phyloP scores from a whole-genome alignment of 2,113 vertebrate genomes.

The Oreochromis niloticus region DNA sequence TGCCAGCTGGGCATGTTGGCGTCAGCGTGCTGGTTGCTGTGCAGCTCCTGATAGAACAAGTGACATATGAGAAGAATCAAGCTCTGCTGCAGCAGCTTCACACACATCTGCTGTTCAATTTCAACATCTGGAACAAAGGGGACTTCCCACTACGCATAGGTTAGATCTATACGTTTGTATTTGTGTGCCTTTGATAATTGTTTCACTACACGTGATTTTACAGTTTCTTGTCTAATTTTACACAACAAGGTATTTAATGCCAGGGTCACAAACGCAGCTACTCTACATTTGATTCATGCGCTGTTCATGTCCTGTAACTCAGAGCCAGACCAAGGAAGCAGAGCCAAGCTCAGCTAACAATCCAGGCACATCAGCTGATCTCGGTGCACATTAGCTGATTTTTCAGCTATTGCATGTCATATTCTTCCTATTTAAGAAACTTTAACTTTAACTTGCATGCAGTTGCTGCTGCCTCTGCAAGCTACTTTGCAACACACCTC shows the following conservation, averaged over 20 bases:
- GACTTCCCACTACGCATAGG: slow-evolving; percentile 95
- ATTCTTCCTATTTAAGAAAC: background rate
- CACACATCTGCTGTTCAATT: slow-evolving; percentile 91
- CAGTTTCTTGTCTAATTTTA: background rate
- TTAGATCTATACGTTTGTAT: slow-evolving; percentile 47
- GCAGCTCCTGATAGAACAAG: slow-evolving; percentile 91
- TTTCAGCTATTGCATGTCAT: background rate
- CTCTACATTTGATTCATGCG: background rate
- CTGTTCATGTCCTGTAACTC: background rate
- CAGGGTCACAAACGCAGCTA: background rate
- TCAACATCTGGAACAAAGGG: slow-evolving; percentile 94
- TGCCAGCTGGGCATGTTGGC: slow-evolving; percentile 84
- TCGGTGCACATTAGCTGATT: background rate
- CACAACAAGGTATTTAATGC: background rate
- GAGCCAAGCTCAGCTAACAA: background rate
- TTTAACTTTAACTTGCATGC: background rate
- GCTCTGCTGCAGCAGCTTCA: slow-evolving; percentile 89
- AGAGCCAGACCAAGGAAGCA: background rate
- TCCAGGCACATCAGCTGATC: background rate
- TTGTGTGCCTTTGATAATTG: background rate
- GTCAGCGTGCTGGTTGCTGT: slow-evolving; percentile 90
- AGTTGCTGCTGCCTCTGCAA: background rate
- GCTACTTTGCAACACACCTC: background rate
- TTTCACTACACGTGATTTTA: background rate
- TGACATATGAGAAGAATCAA: slow-evolving; percentile 85